Base-by-base conservation (phyloP, 1,140 invertebrate genomes). In the Elymnias hypermnestra region DNA sequence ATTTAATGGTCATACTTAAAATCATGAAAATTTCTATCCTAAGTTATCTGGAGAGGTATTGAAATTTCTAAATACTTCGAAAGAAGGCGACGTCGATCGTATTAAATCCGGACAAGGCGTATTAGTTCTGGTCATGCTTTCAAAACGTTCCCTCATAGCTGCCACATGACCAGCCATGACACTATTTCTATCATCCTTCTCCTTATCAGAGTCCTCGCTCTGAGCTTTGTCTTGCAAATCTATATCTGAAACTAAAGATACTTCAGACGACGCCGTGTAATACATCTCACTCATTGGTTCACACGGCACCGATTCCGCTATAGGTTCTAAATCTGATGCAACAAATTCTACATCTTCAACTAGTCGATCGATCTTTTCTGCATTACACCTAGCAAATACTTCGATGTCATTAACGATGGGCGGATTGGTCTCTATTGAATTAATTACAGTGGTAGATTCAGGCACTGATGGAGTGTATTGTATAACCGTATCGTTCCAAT, bases 131-230 rank as follows among this genome's bases (percentile, higher is more conserved):
- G 83, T 87, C 72, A 87, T 82, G 21, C 76, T 86, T 53, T 87
- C 86, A 55, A 86, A 87, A 6, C 76, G 59, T 28, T 86, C 83
- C 9, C 83, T 48, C 86, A 87, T 86, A 6, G 86, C 86, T 0
- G 86, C 86, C 49, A 87, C 86, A 59, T 87, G 86, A 5, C 86
- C 86, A 1, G 86, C 77, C 44, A 77, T 69, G 26, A 77, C 74
- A 19, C 65, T 61, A 18, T 70, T 56, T 35, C 70, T 63, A 15
- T 68, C 64, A 15, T 64, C 69, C 15, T 48, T 50, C 5, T 59
- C 53, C 18, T 48, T 57, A 5, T 65, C 62, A 31, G 45, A 48
- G 4, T 64, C 63, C 1, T 68, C 72, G 5, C 31, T 51, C 4
- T 53, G 47, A 9, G 17, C 31, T 21, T 50, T 57, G 2, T 77